phyloP scores from a whole-genome alignment of 2,888 invertebrate genomes.

The Cepaea hortensis region DNA sequence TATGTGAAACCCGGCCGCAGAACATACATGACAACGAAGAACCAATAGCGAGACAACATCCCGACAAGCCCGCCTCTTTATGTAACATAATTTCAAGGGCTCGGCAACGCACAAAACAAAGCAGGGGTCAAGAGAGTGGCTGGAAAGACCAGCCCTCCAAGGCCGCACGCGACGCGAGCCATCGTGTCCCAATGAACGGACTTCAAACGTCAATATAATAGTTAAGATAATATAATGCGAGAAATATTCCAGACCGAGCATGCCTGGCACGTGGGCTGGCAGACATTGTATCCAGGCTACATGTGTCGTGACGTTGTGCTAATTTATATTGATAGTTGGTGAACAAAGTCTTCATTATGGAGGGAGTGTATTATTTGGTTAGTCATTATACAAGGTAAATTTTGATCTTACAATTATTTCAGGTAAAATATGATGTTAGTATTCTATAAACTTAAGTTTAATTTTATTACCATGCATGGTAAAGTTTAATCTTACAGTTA shows the following conservation, averaged over 20 bases:
- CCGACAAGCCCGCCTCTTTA: constrained; percentile 18
- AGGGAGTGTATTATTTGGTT: background rate
- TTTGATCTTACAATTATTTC: background rate
- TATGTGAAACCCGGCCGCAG: no score
- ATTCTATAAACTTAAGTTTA: no score
- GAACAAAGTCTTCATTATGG: background rate
- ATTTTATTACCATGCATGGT: background rate
- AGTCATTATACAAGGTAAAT: background rate
- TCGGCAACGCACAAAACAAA: background rate
- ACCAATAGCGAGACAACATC: constrained; percentile 12
- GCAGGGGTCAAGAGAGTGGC: background rate
- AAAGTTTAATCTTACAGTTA: background rate
- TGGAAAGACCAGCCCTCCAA: constrained; percentile 9
- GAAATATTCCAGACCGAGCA: background rate
- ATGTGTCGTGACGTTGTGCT: background rate
- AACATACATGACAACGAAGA: no score
- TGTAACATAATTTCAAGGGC: constrained; percentile 7
- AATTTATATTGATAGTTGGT: background rate
- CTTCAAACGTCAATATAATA: background rate
- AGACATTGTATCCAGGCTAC: background rate
- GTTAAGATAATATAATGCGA: background rate
- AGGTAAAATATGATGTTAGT: no score
- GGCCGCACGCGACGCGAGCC: background rate
- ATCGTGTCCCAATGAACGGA: background rate
- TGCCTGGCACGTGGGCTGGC: background rate